Evolutionary conservation across 53 echinoderm and acorn worm species (phyloP), one percentile per base, ranked within the genome.

Genomic region (Arbacia lixula): DNA sequence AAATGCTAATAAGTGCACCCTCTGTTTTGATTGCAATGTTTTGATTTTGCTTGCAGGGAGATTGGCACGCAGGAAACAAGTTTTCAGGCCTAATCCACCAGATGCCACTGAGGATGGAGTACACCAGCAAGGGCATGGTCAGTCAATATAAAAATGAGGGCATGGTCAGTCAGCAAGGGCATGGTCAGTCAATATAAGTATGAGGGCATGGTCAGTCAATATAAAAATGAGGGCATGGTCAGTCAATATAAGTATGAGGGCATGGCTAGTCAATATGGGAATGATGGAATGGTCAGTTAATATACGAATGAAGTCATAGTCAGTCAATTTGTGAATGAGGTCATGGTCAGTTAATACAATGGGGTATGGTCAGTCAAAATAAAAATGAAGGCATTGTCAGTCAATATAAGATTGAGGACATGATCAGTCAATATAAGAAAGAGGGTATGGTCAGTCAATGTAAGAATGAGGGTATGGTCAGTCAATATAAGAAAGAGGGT

Each of bases 31-130:
- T 46, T 42, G 22, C 12, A 12, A 12, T 38, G 16, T 36, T 38
- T 67, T 8, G 8, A 6, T 36, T n/a, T 12, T 57, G 14, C 31
- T 4, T 76, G 36, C 58, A 77, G 77, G 77, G 77, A 56, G 57
- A 77, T 21, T 77, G 77, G 77, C 20, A 56, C 1, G 58, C 56
- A 14, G 77, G 42, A 20, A 57, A 20, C 3, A 22, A 40, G 12
- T n/a, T 11, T 6, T 24, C 22, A 12, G 58, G 36, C 4, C 5
- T 55, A 22, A 58, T 77, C 54, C 37, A 77, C 57, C 77, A 77
- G 35, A 77, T 73, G 73, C 73, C 73, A 3, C 31, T 73, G 28
- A 41, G 30, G 11, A 30, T 73, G 4, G 46, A 10, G 17, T 69
- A 3, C 32, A 0, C 29, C 0, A 3, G 9, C 2, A 40, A 11